Conservation (phyloP, 2,797 vertebrate genomes). For the Hypotaenidia okinawae region DNA sequence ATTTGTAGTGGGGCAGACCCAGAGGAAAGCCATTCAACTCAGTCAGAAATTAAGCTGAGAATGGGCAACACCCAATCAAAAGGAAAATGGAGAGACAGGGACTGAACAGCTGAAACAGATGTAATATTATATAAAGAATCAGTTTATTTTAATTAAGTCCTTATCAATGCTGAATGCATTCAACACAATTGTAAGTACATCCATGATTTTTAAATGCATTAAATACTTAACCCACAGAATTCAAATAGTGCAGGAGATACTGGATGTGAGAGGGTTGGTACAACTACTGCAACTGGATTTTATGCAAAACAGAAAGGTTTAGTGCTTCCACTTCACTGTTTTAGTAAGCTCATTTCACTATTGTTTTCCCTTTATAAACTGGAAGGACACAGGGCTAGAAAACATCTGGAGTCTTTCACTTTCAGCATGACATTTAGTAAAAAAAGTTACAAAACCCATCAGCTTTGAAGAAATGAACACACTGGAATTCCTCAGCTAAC, state of each 20-base stretch:
- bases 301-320: not conserved
- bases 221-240: conserved; percentile 47
- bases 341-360: not conserved
- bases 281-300: not conserved
- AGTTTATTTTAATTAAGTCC: conserved; percentile 54
- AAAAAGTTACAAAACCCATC: conserved; percentile 47
- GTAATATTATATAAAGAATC: conserved; percentile 40
- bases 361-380: conserved; percentile 33
- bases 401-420: not conserved
- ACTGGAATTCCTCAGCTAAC: not conserved
- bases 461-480: not conserved
- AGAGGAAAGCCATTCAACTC: not conserved
- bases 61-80: not conserved
- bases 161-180: conserved; percentile 8
- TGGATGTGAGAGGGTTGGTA: not conserved
- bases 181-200: conserved; percentile 31
- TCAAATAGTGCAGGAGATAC: conserved; percentile 49
- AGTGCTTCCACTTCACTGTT: conserved; percentile 36
- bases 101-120: not conserved
- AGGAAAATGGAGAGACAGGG: not conserved
- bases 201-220: conserved; percentile 35
- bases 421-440: not conserved
- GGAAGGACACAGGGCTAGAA: conserved; percentile 12
- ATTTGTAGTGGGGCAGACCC: not conserved
- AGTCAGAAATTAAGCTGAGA: not conserved